These are phyloP conservation scores for Notoglanidium macrostoma DNA, from an alignment of 2,797 vertebrate species.

Conservation along the genomic window DNA sequence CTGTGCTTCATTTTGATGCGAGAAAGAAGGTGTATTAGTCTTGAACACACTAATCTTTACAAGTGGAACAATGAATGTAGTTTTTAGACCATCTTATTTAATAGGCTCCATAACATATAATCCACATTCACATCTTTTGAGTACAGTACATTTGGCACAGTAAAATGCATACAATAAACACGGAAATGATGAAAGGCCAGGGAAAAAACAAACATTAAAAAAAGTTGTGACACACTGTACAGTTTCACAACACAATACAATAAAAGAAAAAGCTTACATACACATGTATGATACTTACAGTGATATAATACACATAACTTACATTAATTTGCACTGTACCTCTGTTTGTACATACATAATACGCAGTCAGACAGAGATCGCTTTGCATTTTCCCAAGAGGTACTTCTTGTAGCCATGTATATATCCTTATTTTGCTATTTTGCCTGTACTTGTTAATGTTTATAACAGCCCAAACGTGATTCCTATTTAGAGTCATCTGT, in stretches of 20 bases:
- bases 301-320: slow-evolving; percentile 62
- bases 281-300: slow-evolving; percentile 55
- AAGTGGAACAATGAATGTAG: slow-evolving; percentile 22
- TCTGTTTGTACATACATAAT: slow-evolving; percentile 67
- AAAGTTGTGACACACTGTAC: slow-evolving; percentile 78
- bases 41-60: slow-evolving; percentile 1
- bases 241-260: slow-evolving; percentile 84
- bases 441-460: slow-evolving; percentile 58
- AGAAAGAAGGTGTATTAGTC: background rate
- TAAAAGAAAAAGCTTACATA: slow-evolving; percentile 67
- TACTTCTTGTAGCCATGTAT: slow-evolving; percentile 66
- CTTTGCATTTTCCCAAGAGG: slow-evolving; percentile 78
- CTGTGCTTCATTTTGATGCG: background rate
- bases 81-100: slow-evolving; percentile 88
- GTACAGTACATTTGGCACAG: slow-evolving; percentile 98
- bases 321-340: slow-evolving; percentile 58
- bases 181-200: slow-evolving; percentile 82
- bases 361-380: slow-evolving; percentile 79
- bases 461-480: slow-evolving; percentile 67
- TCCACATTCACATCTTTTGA: slow-evolving; percentile 96
- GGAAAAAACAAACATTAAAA: slow-evolving; percentile 53
- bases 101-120: slow-evolving; percentile 86
- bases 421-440: slow-evolving; percentile 62
- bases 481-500: slow-evolving; percentile 62
- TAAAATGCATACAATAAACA: slow-evolving; percentile 83